phyloP scores from a whole-genome alignment of 1,140 invertebrate genomes.

The Dinoponera quadriceps region DNA sequence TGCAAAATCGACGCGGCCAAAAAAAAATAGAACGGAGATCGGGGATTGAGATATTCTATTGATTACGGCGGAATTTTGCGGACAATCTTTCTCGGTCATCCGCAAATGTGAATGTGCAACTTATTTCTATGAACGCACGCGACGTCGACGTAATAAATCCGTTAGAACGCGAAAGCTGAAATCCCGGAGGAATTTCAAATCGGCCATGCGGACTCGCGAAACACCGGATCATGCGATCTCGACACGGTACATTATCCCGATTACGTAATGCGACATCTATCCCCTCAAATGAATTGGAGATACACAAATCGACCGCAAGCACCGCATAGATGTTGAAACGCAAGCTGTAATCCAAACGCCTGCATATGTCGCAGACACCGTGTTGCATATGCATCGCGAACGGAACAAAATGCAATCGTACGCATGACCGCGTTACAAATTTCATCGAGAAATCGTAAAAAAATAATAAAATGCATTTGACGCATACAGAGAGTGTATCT shows the following conservation, averaged over 20 bases:
- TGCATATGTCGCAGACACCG: not conserved
- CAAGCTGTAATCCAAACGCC: constrained; percentile 49
- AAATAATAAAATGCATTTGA: not conserved
- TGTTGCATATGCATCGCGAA: not conserved
- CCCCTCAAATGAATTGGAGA: constrained; percentile 53
- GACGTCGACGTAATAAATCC: constrained; percentile 5
- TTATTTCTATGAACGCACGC: constrained; percentile 2
- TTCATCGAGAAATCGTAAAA: not conserved
- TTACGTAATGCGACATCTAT: constrained; percentile 63
- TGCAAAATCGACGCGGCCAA: not conserved
- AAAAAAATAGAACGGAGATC: not conserved
- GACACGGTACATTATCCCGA: constrained; percentile 34
- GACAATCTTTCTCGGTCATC: not conserved
- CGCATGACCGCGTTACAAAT: not conserved
- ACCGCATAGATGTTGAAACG: constrained; percentile 57
- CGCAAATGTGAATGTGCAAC: not conserved
- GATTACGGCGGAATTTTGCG: not conserved
- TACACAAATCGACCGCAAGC: constrained; percentile 46
- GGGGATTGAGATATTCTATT: not conserved
- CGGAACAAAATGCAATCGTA: constrained; percentile 23
- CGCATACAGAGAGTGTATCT: not conserved
- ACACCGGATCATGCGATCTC: constrained; percentile 20
- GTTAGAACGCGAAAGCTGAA: not conserved
- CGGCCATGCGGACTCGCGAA: not conserved
- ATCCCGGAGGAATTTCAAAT: not conserved